Base-by-base conservation (phyloP, 1,140 invertebrate species). In the Habropoda laboriosa region DNA sequence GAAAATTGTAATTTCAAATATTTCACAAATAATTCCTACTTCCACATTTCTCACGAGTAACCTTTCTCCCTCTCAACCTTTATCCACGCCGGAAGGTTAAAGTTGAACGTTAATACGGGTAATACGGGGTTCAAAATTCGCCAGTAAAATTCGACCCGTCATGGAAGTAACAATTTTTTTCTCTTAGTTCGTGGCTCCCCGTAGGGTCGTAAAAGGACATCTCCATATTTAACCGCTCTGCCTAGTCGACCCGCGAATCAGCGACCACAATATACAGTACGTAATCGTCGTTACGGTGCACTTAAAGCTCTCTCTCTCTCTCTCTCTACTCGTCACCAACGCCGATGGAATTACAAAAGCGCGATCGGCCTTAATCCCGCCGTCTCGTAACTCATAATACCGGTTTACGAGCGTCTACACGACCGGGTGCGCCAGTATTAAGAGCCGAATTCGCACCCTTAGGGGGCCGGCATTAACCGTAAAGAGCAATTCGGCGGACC, bases 371-470 rank as follows among this genome's bases (percentile, higher is more conserved):
- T 88, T 87, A 84, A 90, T 90, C 76, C 83, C 47, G 71, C 67
- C 58, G 42, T 61, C 75, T 88, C 87, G 84, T 91, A 88, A 90
- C 86, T 89, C 86, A 88, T 89, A 90, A 91, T 80, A 78, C 68
- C 57, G 72, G 30, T 90, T 91, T 91, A 91, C 87, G 88, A 91
- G 77, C 82, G 81, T 81, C 82, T 81, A 51, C 68, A 85, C 81
- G 72, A 86, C 66, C 84, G 32, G 38, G 42, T 66, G 64, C 60
- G 49, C 55, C 58, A 45, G 68, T 64, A 73, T 84, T 85, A 81
- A 85, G 79, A 51, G 61, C 73, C 63, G 51, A 85, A 80, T 86
- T 86, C 57, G 27, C 68, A 64, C 68, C 51, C 58, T 61, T 38
- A 30, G 42, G 51, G 57, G 47, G 38, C 75, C n/a, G n/a, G 32